A percentile compares a stretch with the other conserved stretches of the same genome.
Conservation (phyloP, 2,888 invertebrate genomes). For the Lymantria monacha region DNA sequence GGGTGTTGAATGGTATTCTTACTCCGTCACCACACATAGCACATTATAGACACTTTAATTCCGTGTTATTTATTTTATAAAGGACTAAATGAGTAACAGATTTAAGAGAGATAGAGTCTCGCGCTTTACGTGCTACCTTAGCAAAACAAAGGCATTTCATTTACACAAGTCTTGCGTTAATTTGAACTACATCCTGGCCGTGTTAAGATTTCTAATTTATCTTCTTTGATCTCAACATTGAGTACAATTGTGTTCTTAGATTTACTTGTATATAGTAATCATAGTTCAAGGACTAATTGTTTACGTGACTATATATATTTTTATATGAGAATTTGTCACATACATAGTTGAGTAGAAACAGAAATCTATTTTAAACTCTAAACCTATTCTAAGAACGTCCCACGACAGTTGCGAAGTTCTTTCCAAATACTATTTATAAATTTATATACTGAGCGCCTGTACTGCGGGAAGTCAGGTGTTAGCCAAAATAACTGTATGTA, state of each 20-base stretch:
- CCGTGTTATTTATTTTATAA: too few relatives aligned
- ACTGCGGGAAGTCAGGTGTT: constrained; percentile 35
- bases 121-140: too few relatives aligned
- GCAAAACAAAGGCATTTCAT: too few relatives aligned
- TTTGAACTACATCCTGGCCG: too few relatives aligned
- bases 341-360: constrained; percentile 30
- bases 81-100: too few relatives aligned
- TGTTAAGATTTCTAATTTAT: constrained; percentile 32
- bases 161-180: too few relatives aligned
- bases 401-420: constrained; percentile 50
- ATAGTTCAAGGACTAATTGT: constrained; percentile 8
- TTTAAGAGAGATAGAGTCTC: too few relatives aligned
- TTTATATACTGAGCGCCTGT: constrained; percentile 18
- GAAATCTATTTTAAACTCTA: constrained; percentile 44
- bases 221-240: background rate
- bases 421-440: constrained; percentile 42
- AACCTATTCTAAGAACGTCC: constrained; percentile 42
- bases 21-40: too few relatives aligned
- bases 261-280: background rate
- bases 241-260: too few relatives aligned
- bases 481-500: constrained; percentile 37
- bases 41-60: too few relatives aligned
- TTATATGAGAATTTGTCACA: constrained; percentile 12
- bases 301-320: constrained; percentile 15
- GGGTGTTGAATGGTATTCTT: too few relatives aligned